A percentile compares a stretch with the other conserved stretches of the same genome.
Conservation (phyloP, 2,888 invertebrate genomes). For the Chydorus sphaericus region DNA sequence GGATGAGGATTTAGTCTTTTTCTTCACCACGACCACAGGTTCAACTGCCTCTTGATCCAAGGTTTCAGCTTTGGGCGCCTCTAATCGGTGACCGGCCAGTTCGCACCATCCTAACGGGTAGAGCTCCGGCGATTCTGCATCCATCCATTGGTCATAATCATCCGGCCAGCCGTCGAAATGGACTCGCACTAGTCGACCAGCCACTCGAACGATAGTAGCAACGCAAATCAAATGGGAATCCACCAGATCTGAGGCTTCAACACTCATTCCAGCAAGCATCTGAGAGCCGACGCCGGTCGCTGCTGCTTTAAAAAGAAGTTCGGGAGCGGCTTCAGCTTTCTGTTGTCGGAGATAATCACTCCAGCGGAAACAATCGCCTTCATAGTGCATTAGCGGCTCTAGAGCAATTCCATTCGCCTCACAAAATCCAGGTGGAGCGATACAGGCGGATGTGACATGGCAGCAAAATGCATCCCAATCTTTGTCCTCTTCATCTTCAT, state of each 20-base stretch:
- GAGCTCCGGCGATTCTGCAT: conserved; percentile 88
- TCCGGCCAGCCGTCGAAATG: conserved; percentile 98
- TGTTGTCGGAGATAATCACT: conserved; percentile 46
- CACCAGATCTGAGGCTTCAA: conserved; percentile 95
- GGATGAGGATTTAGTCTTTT: too few species aligned
- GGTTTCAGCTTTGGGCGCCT: conserved; percentile 45
- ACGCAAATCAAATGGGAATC: conserved; percentile 92
- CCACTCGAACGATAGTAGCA: conserved; percentile 77
- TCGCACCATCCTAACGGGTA: conserved; percentile 97
- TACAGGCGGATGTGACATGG: conserved; percentile 81
- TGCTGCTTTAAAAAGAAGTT: conserved; percentile 52
- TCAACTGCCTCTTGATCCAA: not conserved
- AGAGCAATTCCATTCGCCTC: conserved; percentile 63
- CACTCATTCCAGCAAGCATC: conserved; percentile 52
- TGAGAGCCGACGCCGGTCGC: conserved; percentile 1
- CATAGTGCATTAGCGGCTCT: conserved; percentile 68
- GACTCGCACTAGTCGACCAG: conserved; percentile 72
- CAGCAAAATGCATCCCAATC: conserved; percentile 78
- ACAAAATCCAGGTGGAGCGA: conserved; percentile 92
- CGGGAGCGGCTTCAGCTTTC: conserved; percentile 54
- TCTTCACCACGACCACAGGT: too few species aligned
- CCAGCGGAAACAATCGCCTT: conserved; percentile 60
- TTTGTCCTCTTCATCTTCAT: conserved; percentile 64
- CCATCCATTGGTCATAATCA: conserved; percentile 95
- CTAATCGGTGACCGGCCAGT: conserved; percentile 76